These are phyloP conservation scores for Progne subis DNA, from an alignment of 2,113 vertebrate genomes.

Conservation along the genomic window DNA sequence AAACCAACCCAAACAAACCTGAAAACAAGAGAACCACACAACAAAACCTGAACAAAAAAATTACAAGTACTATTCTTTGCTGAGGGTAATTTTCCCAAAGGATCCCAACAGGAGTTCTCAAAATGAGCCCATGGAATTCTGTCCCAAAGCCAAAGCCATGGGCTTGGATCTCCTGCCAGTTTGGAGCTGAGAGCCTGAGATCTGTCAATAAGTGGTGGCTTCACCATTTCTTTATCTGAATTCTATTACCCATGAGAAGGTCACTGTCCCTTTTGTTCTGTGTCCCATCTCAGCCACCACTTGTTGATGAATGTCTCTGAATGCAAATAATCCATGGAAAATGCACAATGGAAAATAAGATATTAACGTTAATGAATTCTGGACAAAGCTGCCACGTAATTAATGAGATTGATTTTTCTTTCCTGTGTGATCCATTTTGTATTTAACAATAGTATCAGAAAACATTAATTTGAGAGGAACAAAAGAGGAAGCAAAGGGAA, in stretches of 20 bases:
- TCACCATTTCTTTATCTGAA: not conserved
- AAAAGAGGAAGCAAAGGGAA: not conserved
- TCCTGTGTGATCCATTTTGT: not conserved
- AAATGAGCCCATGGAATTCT: not conserved
- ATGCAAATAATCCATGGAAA: not conserved
- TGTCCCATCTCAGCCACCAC: not conserved
- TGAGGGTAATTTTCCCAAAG: not conserved
- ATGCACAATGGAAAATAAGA: not conserved
- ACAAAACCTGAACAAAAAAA: not conserved
- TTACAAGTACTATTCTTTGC: not conserved
- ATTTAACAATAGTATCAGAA: constrained; percentile 27
- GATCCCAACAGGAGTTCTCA: not conserved
- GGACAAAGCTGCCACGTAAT: not conserved
- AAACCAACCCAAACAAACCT: not conserved
- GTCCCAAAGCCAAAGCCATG: not conserved
- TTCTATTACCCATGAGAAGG: not conserved
- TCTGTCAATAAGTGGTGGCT: not conserved
- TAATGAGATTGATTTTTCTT: not conserved
- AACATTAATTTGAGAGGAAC: constrained; percentile 10
- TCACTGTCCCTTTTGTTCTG: not conserved
- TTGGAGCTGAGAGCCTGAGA: not conserved
- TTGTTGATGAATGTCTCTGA: not conserved
- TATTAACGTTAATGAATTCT: not conserved
- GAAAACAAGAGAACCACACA: not conserved
- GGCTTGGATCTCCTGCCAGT: no score